These are phyloP conservation scores for Spodoptera frugiperda DNA, from an alignment of 1,140 invertebrate species.

Conservation along the genomic window DNA sequence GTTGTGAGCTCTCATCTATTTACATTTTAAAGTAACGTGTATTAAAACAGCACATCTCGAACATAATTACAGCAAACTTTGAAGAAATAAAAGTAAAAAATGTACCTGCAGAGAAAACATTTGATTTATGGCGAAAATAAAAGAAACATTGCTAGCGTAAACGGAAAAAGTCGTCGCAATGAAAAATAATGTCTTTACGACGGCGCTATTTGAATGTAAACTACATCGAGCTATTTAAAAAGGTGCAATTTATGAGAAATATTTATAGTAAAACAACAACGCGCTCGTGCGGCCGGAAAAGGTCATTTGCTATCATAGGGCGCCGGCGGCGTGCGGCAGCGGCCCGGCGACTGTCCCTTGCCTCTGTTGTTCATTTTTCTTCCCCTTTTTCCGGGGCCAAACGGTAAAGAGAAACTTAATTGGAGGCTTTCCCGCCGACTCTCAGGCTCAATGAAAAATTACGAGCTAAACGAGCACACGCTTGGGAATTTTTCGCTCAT, in stretches of 20 bases:
- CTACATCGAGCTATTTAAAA: slow-evolving; percentile 40
- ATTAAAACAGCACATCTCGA: slow-evolving; percentile 23
- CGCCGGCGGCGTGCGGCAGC: slow-evolving; percentile 44
- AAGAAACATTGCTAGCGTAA: slow-evolving; percentile 36
- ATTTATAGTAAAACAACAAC: slow-evolving; percentile 47
- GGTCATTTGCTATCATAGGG: slow-evolving; percentile 58
- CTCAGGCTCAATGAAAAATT: slow-evolving; percentile 85
- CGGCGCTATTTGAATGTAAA: slow-evolving; percentile 37
- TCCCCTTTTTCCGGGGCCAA: slow-evolving; percentile 71
- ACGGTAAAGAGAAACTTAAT: slow-evolving; percentile 85
- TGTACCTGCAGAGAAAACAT: slow-evolving; percentile 18
- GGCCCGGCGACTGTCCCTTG: slow-evolving; percentile 64
- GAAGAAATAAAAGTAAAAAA: slow-evolving; percentile 18
- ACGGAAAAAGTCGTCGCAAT: slow-evolving; percentile 38
- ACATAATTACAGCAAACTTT: slow-evolving; percentile 15
- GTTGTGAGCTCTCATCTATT: slow-evolving; percentile 16
- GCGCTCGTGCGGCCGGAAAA: slow-evolving; percentile 43
- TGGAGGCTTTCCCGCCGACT: slow-evolving; percentile 81
- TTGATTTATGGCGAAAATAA: slow-evolving; percentile 29
- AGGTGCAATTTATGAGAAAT: slow-evolving; percentile 37
- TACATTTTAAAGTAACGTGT: background rate
- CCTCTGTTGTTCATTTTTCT: slow-evolving; percentile 77
- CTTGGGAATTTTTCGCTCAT: slow-evolving; percentile 76
- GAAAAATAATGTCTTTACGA: slow-evolving; percentile 35
- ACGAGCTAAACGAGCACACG: slow-evolving; percentile 82